Conservation (phyloP, 1,140 invertebrate species). For the Brachionus rotundiformis region DNA sequence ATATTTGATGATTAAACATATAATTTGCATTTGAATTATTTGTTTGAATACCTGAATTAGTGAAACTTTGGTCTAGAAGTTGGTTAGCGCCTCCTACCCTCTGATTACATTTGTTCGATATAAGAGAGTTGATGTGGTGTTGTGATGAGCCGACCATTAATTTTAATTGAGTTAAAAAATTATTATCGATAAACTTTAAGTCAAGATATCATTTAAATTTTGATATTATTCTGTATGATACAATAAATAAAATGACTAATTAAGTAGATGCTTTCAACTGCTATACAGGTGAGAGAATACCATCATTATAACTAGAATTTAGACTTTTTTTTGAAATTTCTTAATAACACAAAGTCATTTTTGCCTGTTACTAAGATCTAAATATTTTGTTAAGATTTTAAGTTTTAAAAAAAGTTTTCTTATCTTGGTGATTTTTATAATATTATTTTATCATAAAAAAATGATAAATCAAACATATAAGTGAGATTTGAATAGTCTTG, state of each 20-base stretch:
- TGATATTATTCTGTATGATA: not conserved
- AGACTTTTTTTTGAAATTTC: not conserved
- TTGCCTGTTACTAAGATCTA: constrained; percentile 12
- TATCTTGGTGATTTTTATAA: too few species aligned
- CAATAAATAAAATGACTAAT: not conserved
- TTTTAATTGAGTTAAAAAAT: not conserved
- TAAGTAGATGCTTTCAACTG: not conserved
- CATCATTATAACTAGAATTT: not conserved
- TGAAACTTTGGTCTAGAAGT: constrained; percentile 6
- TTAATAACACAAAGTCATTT: not conserved
- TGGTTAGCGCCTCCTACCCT: not conserved
- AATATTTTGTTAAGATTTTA: too few species aligned
- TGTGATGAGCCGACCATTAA: constrained; percentile 23
- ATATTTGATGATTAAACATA: constrained; percentile 43
- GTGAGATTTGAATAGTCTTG: too few species aligned
- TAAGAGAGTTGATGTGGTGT: constrained; percentile 8
- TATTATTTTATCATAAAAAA: not conserved
- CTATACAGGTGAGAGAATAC: not conserved
- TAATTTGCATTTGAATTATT: constrained; percentile 19
- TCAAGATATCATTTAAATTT: not conserved
- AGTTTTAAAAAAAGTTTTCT: too few species aligned
- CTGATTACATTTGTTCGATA: not conserved
- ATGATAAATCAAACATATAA: too few species aligned
- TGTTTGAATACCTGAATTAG: not conserved
- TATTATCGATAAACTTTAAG: not conserved